These are phyloP conservation scores for Pristionchus fissidentatus DNA, from an alignment of 2,888 invertebrate species.

Conservation along the genomic window DNA sequence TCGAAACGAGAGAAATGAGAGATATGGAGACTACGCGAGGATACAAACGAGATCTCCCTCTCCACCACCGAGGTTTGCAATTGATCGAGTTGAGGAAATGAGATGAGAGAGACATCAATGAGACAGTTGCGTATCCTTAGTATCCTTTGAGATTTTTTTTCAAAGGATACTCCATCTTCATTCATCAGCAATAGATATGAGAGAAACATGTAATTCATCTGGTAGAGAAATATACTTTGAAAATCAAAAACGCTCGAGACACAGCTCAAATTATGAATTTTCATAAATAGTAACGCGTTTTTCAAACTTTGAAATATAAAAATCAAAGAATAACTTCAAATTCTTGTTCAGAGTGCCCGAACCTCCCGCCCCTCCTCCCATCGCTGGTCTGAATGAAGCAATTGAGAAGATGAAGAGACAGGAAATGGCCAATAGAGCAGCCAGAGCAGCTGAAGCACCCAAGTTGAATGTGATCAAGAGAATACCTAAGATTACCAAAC, in stretches of 20 bases:
- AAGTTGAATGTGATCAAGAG: conserved; percentile 40
- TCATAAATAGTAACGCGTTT: neutral
- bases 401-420: conserved; percentile 35
- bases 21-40: conserved; percentile 22
- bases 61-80: conserved; percentile 9
- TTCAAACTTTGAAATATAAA: neutral
- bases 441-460: neutral
- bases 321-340: neutral
- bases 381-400: conserved; percentile 31
- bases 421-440: neutral
- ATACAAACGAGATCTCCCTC: conserved; percentile 7
- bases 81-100: too few species aligned
- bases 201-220: too few species aligned
- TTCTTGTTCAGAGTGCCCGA: conserved; percentile 32
- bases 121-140: too few species aligned
- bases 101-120: too few species aligned
- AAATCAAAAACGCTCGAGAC: neutral
- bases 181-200: too few species aligned
- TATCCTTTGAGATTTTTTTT: too few species aligned
- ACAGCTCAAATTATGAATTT: neutral
- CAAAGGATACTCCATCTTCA: too few species aligned
- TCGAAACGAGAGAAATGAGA: conserved; percentile 46
- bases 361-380: conserved; percentile 42
- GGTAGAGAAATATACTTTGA: too few species aligned
- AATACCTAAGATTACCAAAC: conserved; percentile 15